A percentile compares a stretch with the other conserved stretches of the same genome.
Conservation (phyloP, 37 sponge, comb jelly and placozoan genomes). For the Hexactinellida sp. region DNA sequence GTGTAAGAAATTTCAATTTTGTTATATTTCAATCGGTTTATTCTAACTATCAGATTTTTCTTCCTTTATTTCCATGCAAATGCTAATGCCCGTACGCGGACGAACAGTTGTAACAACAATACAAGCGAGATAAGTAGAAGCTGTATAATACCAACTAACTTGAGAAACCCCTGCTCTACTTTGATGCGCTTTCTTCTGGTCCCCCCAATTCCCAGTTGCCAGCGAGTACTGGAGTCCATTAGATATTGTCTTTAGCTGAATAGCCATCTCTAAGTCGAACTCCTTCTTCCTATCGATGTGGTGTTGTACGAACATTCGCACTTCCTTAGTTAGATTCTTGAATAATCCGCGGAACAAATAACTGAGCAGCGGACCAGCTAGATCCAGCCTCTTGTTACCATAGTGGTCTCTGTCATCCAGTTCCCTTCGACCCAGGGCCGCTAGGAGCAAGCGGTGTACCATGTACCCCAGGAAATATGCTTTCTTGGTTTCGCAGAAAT, state of each 20-base stretch:
- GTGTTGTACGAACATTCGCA: conserved; percentile 86
- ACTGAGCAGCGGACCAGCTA: conserved; percentile 94
- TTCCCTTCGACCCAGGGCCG: conserved; percentile 85
- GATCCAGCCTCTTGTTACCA: conserved; percentile 97
- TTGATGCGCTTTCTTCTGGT: conserved; percentile 98
- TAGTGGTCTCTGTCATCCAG: conserved; percentile 99
- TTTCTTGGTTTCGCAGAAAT: conserved; percentile 99
- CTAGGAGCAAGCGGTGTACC: conserved; percentile 90
- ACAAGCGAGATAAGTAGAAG: not conserved
- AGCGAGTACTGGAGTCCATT: conserved; percentile 96
- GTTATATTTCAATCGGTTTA: too few species aligned
- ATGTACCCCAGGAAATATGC: conserved; percentile 99
- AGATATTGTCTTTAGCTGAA: conserved; percentile 81
- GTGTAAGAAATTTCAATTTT: not conserved
- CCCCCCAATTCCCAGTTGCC: conserved; percentile 99
- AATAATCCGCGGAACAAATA: conserved; percentile 93
- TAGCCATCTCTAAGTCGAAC: conserved; percentile 90
- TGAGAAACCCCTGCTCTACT: conserved; percentile 97
- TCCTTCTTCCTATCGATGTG: conserved; percentile 95
- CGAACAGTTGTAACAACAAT: not conserved
- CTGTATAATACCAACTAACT: conserved; percentile 25
- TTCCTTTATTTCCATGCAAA: too few species aligned
- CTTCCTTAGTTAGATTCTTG: conserved; percentile 92
- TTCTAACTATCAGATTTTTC: too few species aligned
- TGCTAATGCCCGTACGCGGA: too few species aligned